Conservation (phyloP, 1,140 invertebrate species). For the Magallana angulata region DNA sequence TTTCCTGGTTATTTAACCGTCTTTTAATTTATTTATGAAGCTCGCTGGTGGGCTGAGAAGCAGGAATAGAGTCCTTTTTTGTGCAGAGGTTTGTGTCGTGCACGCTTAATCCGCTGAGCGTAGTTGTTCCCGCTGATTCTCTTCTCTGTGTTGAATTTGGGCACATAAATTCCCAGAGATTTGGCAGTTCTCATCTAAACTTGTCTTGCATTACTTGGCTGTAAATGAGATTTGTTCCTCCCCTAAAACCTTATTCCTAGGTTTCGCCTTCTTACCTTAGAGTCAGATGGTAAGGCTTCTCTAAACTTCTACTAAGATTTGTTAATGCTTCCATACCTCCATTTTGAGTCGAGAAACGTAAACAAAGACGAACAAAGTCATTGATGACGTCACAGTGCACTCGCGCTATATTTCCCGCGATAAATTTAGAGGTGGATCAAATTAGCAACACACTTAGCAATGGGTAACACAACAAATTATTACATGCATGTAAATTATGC, state of each 20-base stretch:
- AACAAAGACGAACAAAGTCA: too few relatives aligned
- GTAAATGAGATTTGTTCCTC: not conserved
- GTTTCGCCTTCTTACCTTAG: too few relatives aligned
- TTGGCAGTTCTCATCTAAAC: not conserved
- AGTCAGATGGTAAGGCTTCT: too few relatives aligned
- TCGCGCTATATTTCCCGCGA: too few relatives aligned
- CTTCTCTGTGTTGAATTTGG: not conserved
- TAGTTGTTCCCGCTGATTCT: not conserved
- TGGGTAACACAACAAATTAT: too few relatives aligned
- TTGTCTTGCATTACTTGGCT: not conserved
- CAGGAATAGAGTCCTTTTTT: not conserved
- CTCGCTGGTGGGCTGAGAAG: not conserved
- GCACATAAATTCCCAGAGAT: not conserved
- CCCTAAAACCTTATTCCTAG: not conserved
- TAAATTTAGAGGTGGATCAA: too few relatives aligned
- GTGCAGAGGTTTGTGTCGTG: not conserved
- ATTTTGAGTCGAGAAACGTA: too few relatives aligned
- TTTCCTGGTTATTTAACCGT: not conserved
- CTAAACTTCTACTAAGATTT: not conserved
- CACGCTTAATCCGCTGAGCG: too few relatives aligned
- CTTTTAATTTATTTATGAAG: not conserved
- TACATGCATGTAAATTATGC: too few relatives aligned
- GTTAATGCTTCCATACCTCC: not conserved
- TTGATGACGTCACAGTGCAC: too few relatives aligned
- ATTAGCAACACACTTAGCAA: too few relatives aligned